Base-by-base conservation (phyloP, 1,140 invertebrate species). In the Venustaconcha ellipsiformis region DNA sequence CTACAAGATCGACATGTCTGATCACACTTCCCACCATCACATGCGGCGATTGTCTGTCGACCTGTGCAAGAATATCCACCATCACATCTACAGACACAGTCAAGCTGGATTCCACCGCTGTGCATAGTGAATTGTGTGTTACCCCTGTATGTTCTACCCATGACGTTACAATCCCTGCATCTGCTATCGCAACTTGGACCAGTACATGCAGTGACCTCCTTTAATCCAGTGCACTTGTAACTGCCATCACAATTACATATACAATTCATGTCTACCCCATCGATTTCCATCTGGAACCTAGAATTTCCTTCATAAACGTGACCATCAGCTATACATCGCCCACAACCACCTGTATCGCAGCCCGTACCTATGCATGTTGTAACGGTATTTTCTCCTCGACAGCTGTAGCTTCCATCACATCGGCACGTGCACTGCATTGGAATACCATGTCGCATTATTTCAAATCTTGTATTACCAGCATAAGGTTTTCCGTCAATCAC, bases 171-270 rank as follows among this genome's bases (percentile, higher is more conserved):
- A 30, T 65, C 56, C 2, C 14, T 26, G 57, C 75, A 77, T 23
- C n/a, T 15, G 20, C 18, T 26, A 14, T 3, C 15, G 57, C 75
- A 77, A 11, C 65, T 70, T 30, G 69, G 56, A 23, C 75, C 75
- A 20, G 48, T 68, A 30, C 75, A 77, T 6, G 17, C 30, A 14
- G 48, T 77, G n/a, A 60, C 57, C 17, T 70, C 62, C 18, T 30
- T 58, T 11, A 26, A 72, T 48, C 75, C 75, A 11, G 30, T 23
- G 26, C 75, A 77, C 57, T 66, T 56, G 57, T 77, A 72, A 0
- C 70, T 66, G 18, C 75, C 75, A 68, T 57, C 72, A 63, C 75
- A 77, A 11, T 57, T 72, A 55, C 75, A 77, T 14, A 57, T 66
- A 59, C 75, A 77, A 2, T 72, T 3, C 65, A 77, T 70, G 13